Base-by-base conservation (phyloP, 2,113 vertebrate species). In the Polypterus senegalus region DNA sequence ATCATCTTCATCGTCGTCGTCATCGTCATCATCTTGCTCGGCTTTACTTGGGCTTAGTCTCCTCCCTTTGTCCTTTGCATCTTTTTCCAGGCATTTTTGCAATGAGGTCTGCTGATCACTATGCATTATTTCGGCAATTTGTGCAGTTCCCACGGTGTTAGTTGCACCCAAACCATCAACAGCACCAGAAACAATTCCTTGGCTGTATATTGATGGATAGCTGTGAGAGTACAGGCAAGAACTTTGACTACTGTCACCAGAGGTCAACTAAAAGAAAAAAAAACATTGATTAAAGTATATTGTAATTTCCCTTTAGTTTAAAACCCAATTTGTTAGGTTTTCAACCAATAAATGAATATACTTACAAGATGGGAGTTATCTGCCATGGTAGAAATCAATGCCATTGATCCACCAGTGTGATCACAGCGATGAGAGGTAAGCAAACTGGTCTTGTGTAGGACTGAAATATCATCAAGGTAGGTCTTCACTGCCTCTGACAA, bases 381-480 rank as follows among this genome's bases (percentile, higher is more conserved):
- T 5, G 6, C 45, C 9, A 3, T 11, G 8, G 46, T 6, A 4
- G 61, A 6, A 45, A 70, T 58, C 11, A 60, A 65, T 0, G 48
- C 61, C 48, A 10, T 68, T 59, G 78, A 77, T 0, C 74, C 73
- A 5, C 82, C 79, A 57, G 81, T 79, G 0, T 86, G 86, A 11
- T 83, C 76, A 0, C 68, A 11, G 0, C 67, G 64, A 1, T 76
- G 70, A 46, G 71, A 70, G 48, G 74, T 87, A 1, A 88, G 79
- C 11, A 87, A 70, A 0, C 87, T 89, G 0, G 86, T 89, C 64
- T 88, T 83, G 75, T 95, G 92, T 44, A 92, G 84, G 69, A 89
- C 85, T 1, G 88, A 85, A 3, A 95, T 94, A 75, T 94, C 92
- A 1, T 93, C 91, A 65, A 93, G 67, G 76, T 93, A 94, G 66